Evolutionary conservation across 2,113 vertebrate species (phyloP), one percentile per base, ranked within the genome.

Genomic region (Cephalopterus ornatus): DNA sequence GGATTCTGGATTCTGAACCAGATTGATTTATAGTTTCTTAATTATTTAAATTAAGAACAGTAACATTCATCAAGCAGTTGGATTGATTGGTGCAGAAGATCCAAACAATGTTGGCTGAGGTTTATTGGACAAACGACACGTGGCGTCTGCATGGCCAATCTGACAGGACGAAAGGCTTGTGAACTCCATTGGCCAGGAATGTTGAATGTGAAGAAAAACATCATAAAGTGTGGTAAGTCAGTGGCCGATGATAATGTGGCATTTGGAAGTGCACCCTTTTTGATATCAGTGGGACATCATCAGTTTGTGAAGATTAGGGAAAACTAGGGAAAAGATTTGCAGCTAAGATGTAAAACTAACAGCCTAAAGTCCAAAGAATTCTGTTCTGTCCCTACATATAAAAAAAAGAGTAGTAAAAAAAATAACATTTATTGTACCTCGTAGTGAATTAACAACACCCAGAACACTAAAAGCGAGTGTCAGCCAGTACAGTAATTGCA

Each of bases 41-140:
- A 55, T 72, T 42, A 67, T 84, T 92, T 39, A 56, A 72, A 74
- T 73, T 26, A 67, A 56, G 24, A 74, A 4, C 22, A 26, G 19
- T 10, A 63, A 20, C 63, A 65, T 21, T 78, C 5, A 70, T 70
- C 21, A 73, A 47, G 35, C 15, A 39, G 16, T 49, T 82, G 46
- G 14, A 24, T 3, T 39, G 73, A 24, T 47, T 62, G 62, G 9
- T 89, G 49, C 16, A 62, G 46, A 35, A 55, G 4, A 53, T n/a
- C 12, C 16, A 46, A 15, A 58, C 7, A 24, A n/a, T 1, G 2
- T 4, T 39, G 15, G 22, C 17, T 84, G 61, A 47, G 1, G 5
- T 21, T 5, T 20, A 1, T 2, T 55, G 30, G 30, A 47, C 12
- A 58, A 7, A 8, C 55, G 53, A 27, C 22, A n/a, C 1, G 0